Base-by-base conservation (phyloP, 2,888 invertebrate genomes). In the Mylabris sibirica region DNA sequence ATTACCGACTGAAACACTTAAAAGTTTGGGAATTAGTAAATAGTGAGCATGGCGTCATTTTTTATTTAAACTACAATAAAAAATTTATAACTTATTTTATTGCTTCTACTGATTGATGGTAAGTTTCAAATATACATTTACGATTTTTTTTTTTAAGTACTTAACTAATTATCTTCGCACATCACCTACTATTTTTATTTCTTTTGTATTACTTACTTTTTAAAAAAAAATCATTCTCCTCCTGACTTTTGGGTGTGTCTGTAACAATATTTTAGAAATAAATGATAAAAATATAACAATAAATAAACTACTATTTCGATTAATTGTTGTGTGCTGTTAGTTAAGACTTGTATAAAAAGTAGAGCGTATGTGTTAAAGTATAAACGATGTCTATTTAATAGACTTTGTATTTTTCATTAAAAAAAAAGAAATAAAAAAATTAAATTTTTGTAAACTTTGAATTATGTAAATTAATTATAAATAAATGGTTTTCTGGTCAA, bases 1-100 rank as follows among this genome's bases (percentile, higher is more conserved):
- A 44, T 44, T 69, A 59, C 61, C 66, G 70, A 70, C 70, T 70
- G 70, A 70, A 70, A 70, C 70, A 70, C 67, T 64, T 70, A 60
- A 70, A 70, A 70, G 67, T 70, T 70, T 70, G 64, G 65, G 67
- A 67, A 67, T 30, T 61, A 44, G 66, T 61, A 64, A 66, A 69
- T 69, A 38, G 49, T 62, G 41, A 60, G 41, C 44, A 63, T 49
- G 67, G 59, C 67, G 62, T 59, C 61, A 41, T 41, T 60, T n/a
- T 61, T 66, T 66, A 49, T 35, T 49, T 34, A 59, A 41, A 57
- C 53, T 24, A 63, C 26, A 57, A 26, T 60, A 60, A 35, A 22
- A 14, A 64, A 35, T 34, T 65, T 65, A 60, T 65, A 59, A 49
- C 60, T 60, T 65, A 60, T 63, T 67, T 67, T 67, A 49, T 35